Evolutionary conservation across 2,113 vertebrate genomes (phyloP).

Genomic region (Crotalus horridus): DNA sequence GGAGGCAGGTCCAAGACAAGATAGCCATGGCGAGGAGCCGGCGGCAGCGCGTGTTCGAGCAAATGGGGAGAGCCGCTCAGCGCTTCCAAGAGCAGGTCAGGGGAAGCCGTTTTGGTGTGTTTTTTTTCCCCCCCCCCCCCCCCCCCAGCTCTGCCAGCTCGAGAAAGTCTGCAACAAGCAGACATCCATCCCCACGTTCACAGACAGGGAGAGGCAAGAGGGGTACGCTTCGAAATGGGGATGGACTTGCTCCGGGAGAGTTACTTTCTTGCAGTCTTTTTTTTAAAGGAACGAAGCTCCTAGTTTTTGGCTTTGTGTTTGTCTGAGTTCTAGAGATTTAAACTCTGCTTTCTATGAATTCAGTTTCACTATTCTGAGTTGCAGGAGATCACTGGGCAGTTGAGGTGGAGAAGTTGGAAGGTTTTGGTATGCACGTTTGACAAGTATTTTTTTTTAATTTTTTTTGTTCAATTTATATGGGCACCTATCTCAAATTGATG

Average conservation of each 20-base stretch:
- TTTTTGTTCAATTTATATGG: too few species aligned
- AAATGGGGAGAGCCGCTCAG: conserved; percentile 45
- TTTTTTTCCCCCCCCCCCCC: too few species aligned
- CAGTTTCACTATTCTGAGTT: too few species aligned
- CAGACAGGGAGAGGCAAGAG: neutral
- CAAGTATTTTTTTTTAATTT: too few species aligned
- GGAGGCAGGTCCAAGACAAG: neutral
- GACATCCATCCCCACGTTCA: neutral
- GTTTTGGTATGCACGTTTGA: too few species aligned
- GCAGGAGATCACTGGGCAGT: too few species aligned
- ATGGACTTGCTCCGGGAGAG: neutral
- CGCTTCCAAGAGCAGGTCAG: conserved; percentile 56
- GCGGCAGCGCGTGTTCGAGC: conserved; percentile 41
- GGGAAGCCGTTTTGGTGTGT: neutral
- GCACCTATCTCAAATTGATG: too few species aligned
- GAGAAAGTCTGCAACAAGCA: neutral
- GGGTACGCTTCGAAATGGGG: neutral
- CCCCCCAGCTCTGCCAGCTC: neutral
- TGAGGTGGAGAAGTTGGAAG: too few species aligned
- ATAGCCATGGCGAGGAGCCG: conserved; percentile 2
- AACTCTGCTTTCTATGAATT: too few species aligned
- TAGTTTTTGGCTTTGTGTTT: too few species aligned
- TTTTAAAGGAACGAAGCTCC: neutral
- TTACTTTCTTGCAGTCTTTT: neutral
- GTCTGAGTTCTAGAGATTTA: too few species aligned